Evolutionary conservation across 2,113 vertebrate genomes (phyloP).

Genomic region (Gallinago media): DNA sequence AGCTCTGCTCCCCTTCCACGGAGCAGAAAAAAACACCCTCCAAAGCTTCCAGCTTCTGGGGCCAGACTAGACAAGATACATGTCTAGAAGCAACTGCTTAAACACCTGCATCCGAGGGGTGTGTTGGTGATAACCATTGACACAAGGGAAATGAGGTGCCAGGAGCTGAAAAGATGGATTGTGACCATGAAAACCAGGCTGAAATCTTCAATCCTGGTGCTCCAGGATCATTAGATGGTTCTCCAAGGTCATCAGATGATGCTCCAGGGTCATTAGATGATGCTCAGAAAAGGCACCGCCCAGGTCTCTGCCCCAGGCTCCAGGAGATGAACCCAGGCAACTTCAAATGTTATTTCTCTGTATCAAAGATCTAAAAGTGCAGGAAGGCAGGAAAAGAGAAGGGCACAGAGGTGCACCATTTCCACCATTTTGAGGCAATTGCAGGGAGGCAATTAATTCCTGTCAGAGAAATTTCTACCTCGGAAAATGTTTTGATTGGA

Average conservation of each 20-base stretch:
- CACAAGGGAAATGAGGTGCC: not conserved
- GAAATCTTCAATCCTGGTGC: not conserved
- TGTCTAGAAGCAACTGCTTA: fast-evolving
- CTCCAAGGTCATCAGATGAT: no score
- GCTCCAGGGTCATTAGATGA: fast-evolving
- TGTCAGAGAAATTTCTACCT: not conserved
- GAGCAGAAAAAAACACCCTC: not conserved
- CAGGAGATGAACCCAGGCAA: not conserved
- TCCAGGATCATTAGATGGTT: no score
- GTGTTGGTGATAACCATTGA: not conserved
- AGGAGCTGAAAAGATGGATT: not conserved
- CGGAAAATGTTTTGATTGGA: not conserved
- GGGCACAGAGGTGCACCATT: not conserved
- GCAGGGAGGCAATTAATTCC: not conserved
- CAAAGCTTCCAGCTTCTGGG: not conserved
- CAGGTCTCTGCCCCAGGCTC: not conserved
- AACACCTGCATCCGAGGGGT: fast-evolving
- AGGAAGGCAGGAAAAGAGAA: not conserved
- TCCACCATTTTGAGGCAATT: not conserved
- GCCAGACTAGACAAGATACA: fast-evolving
- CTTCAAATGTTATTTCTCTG: not conserved
- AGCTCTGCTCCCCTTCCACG: not conserved
- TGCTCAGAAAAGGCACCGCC: not conserved
- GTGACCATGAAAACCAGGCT: fast-evolving
- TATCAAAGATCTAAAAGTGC: not conserved